These are phyloP conservation scores for Pontoporia blainvillei DNA, from an alignment of 2,113 vertebrate species.

Conservation along the genomic window DNA sequence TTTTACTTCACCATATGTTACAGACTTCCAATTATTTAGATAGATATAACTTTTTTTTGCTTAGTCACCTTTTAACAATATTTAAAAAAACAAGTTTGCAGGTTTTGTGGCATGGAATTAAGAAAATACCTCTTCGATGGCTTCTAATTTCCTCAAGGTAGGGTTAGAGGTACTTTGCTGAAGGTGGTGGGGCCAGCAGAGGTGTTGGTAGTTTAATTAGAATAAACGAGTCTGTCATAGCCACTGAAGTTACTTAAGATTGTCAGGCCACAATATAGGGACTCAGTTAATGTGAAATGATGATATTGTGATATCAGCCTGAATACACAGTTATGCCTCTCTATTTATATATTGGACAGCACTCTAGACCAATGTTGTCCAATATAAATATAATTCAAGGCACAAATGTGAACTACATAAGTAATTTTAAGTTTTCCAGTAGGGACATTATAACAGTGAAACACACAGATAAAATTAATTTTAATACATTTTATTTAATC, in stretches of 20 bases:
- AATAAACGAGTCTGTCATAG: neutral
- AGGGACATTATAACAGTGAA: neutral
- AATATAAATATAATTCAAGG: neutral
- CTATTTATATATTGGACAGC: neutral
- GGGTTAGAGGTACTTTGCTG: neutral
- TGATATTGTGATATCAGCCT: neutral
- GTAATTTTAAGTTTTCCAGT: neutral
- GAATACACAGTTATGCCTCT: neutral
- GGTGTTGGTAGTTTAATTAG: neutral
- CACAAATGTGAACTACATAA: neutral
- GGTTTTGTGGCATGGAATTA: neutral
- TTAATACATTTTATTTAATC: neutral
- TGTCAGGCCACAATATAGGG: neutral
- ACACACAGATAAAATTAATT: neutral
- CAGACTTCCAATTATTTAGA: neutral
- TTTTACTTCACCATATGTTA: neutral
- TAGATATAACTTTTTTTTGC: neutral
- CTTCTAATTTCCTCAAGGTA: neutral
- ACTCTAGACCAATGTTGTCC: neutral
- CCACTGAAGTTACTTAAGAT: neutral
- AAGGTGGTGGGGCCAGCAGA: neutral
- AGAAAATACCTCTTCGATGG: neutral
- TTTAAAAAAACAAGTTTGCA: neutral
- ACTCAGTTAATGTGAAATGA: neutral
- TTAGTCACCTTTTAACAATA: neutral